Percentiles rank a stretch among this genome's conserved stretches.
These are phyloP conservation scores for Polypedilum vanderplanki DNA, from an alignment of 1,140 invertebrate species.

Conservation along the genomic window DNA sequence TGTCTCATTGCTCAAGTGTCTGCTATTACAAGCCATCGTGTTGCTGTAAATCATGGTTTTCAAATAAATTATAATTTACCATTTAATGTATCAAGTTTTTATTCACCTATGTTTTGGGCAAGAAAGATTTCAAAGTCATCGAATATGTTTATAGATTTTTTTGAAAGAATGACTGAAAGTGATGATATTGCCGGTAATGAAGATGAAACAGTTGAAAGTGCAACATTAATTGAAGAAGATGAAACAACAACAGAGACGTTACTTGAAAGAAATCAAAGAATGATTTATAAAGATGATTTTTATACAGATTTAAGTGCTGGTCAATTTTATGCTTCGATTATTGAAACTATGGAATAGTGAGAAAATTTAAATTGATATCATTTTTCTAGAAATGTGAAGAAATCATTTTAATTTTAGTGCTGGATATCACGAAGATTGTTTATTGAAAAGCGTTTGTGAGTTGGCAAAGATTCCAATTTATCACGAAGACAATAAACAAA, in stretches of 20 bases:
- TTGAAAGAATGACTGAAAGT: neutral
- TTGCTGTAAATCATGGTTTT: neutral
- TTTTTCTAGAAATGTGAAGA: neutral
- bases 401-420: slow-evolving; percentile 33
- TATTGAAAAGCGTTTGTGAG: slow-evolving; percentile 40
- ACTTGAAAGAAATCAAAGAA: neutral
- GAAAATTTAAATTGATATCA: neutral
- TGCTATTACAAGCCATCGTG: neutral
- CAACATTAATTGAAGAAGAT: neutral
- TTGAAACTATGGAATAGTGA: slow-evolving; percentile 33
- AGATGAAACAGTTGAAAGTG: neutral
- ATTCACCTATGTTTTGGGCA: neutral
- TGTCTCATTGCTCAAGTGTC: neutral
- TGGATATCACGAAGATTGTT: slow-evolving; percentile 38
- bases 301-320: slow-evolving; percentile 40
- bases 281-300: slow-evolving; percentile 32
- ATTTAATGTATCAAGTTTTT: neutral
- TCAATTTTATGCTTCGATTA: slow-evolving; percentile 37
- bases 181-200: neutral
- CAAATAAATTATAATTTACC: slow-evolving; percentile 1
- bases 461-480: slow-evolving; percentile 40
- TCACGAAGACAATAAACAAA: slow-evolving; percentile 32
- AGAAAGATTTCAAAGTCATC: neutral
- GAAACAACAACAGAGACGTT: neutral
- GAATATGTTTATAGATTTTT: neutral